A percentile compares a stretch with the other conserved stretches of the same genome.
phyloP scores from a whole-genome alignment of 92 coral and sea anemone genomes.

The Umimayanthus kanabou region DNA sequence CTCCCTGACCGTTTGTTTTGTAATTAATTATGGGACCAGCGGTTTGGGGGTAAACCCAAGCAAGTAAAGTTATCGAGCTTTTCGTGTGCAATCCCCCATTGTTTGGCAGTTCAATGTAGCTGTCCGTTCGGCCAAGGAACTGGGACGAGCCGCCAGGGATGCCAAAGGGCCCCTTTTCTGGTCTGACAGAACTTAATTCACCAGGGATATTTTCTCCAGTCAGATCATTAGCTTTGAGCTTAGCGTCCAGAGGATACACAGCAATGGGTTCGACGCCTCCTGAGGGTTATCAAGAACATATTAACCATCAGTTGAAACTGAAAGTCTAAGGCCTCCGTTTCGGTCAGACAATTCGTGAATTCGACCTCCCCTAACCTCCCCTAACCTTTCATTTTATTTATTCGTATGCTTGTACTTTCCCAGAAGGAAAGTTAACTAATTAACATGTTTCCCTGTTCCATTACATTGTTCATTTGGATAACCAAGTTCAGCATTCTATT shows the following conservation, averaged over 20 bases:
- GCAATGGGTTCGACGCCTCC: constrained; percentile 30
- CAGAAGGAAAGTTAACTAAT: too few species aligned
- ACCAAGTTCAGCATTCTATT: neutral
- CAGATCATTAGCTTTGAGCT: constrained; percentile 28
- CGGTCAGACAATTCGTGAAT: neutral
- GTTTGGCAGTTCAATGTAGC: constrained; percentile 10
- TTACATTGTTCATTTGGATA: too few species aligned
- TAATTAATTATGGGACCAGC: constrained; percentile 26
- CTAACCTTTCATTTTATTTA: too few species aligned
- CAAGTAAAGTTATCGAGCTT: constrained; percentile 24
- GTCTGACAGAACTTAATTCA: neutral
- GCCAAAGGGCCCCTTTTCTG: constrained; percentile 27
- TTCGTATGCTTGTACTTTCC: neutral
- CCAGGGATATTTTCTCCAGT: constrained; percentile 28
- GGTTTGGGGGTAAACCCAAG: constrained; percentile 35
- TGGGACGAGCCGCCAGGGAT: constrained; percentile 24
- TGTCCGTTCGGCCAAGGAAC: constrained; percentile 25
- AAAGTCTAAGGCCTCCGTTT: neutral
- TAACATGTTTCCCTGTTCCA: too few species aligned
- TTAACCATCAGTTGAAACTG: neutral
- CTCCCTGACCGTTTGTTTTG: constrained; percentile 8
- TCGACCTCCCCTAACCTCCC: neutral
- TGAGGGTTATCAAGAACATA: neutral
- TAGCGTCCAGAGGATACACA: constrained; percentile 16
- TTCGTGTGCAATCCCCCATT: neutral